These are phyloP conservation scores for Mormyrus proboscirostris DNA, from an alignment of 2,797 vertebrate species.

Conservation along the genomic window DNA sequence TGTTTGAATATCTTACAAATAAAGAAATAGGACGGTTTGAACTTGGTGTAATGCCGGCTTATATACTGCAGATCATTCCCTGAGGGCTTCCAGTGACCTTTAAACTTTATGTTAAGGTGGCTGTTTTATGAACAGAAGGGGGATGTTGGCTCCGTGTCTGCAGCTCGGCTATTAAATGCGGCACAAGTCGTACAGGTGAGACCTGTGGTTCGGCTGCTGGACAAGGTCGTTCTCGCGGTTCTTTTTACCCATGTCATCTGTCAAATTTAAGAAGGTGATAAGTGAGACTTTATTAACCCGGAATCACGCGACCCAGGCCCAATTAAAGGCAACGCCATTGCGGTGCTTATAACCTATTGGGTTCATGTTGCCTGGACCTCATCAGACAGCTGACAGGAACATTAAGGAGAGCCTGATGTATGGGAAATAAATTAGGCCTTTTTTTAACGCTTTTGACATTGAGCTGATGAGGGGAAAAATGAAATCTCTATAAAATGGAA, in stretches of 20 bases:
- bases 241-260: slow-evolving; percentile 24
- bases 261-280: slow-evolving; percentile 40
- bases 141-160: not conserved
- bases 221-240: slow-evolving; percentile 36
- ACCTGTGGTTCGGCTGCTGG: not conserved
- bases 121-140: not conserved
- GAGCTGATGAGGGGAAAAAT: slow-evolving; percentile 44
- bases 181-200: not conserved
- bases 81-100: not conserved
- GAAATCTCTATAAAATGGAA: slow-evolving; percentile 45
- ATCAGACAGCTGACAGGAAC: slow-evolving; percentile 53
- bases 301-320: slow-evolving; percentile 38
- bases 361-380: slow-evolving; percentile 47
- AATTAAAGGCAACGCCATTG: slow-evolving; percentile 36
- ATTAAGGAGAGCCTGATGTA: slow-evolving; percentile 51
- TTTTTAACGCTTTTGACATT: slow-evolving; percentile 47
- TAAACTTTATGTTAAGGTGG: not conserved
- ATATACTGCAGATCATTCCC: not conserved
- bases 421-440: slow-evolving; percentile 54
- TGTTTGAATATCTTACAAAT: not conserved
- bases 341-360: slow-evolving; percentile 28
- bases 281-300: slow-evolving; percentile 36
- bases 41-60: not conserved
- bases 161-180: not conserved
- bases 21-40: not conserved